Base-by-base conservation (phyloP, 1,140 invertebrate genomes). In the Aphaenogaster rudis region DNA sequence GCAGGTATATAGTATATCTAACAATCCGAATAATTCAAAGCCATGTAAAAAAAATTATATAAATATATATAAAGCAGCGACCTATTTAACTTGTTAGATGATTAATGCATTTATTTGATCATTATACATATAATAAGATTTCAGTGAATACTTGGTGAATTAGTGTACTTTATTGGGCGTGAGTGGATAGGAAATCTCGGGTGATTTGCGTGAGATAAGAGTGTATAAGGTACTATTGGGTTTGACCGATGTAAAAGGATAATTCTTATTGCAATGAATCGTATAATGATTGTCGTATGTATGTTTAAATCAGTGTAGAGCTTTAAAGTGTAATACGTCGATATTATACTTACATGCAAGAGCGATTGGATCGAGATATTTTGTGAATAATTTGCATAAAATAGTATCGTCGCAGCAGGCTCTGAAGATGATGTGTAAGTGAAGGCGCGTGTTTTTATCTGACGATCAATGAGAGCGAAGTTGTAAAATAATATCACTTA, bases 371-470 rank as follows among this genome's bases (percentile, higher is more conserved):
- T 85, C 28, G 2, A 39, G n/a, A 71, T 89, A 52, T 64, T n/a
- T 74, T 42, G 11, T 59, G 76, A 71, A 63, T 91, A 90, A 88
- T 71, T 89, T 90, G 85, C 93, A 93, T 93, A 81, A 94, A 94
- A 94, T 95, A 92, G 94, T 72, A 93, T 94, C 94, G 93, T 91
- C 92, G 48, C 89, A 93, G 94, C 93, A 93, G 92, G 92, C 88
- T 88, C 90, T 90, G 92, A 90, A 79, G 72, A 94, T 94, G 92
- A 94, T 94, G 92, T 71, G 66, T 81, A 94, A 91, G 91, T 91
- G 89, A 93, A 94, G 92, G 93, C 93, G 93, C 94, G 93, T 94
- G 94, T 94, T 94, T 95, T 94, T 94, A 94, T 93, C 93, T 91
- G 91, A 81, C 48, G 78, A 80, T 81, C n/a, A 69, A 39, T 57